Conservation (phyloP, 37 sponge, comb jelly and placozoan species). For the Ephydatia muelleri region DNA sequence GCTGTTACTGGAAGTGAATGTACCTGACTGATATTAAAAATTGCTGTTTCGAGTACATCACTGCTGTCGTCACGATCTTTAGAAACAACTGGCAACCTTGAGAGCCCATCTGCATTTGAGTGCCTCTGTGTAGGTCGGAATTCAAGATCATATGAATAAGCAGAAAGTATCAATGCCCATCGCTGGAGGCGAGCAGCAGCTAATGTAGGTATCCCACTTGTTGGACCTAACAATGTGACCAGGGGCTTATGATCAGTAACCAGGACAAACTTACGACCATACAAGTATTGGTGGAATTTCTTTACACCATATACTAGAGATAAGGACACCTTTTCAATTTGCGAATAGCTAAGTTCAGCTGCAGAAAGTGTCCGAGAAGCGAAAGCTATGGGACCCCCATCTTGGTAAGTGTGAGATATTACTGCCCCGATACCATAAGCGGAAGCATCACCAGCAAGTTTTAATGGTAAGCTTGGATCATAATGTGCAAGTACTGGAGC, state of each 20-base stretch:
- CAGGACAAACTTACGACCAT: conserved; percentile 41
- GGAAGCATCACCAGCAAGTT: conserved; percentile 39
- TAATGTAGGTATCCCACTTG: conserved; percentile 27
- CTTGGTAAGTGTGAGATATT: conserved; percentile 24
- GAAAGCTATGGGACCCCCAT: conserved; percentile 49
- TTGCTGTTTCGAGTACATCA: background rate
- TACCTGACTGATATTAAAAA: conserved; percentile 28
- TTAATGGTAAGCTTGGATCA: conserved; percentile 5
- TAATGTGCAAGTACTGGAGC: conserved; percentile 38
- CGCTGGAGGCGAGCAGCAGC: conserved; percentile 35
- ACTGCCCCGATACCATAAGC: conserved; percentile 44
- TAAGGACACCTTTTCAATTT: conserved; percentile 37
- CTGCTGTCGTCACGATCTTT: background rate
- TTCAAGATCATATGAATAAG: conserved; percentile 30
- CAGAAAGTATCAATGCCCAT: conserved; percentile 34
- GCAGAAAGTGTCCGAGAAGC: conserved; percentile 42
- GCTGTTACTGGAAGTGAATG: conserved; percentile 13
- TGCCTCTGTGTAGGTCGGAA: conserved; percentile 30
- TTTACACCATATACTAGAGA: conserved; percentile 23
- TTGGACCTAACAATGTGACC: conserved; percentile 28
- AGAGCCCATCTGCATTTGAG: conserved; percentile 58
- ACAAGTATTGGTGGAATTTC: conserved; percentile 48
- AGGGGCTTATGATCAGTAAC: conserved; percentile 50
- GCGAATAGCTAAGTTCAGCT: conserved; percentile 43
- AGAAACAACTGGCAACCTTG: conserved; percentile 27